phyloP scores from a whole-genome alignment of 2,888 invertebrate genomes.

The Macrosoma leucophasiata region DNA sequence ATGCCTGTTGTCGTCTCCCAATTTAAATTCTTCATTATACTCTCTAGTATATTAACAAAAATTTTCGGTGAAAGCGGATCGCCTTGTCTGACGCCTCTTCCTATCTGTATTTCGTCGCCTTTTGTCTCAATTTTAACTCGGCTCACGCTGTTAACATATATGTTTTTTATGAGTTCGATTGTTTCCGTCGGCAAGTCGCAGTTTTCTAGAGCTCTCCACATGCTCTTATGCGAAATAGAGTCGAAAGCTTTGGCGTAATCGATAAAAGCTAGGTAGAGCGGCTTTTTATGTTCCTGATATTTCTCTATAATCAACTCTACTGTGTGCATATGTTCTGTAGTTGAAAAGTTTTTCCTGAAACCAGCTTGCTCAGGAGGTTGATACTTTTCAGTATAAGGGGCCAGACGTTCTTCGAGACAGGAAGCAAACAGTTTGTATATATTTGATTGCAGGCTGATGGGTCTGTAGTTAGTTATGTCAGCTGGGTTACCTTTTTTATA shows the following conservation, averaged over 20 bases:
- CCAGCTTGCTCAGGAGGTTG: too few relatives aligned
- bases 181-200: not conserved
- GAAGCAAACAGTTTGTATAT: too few relatives aligned
- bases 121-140: conserved; percentile 12
- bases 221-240: conserved; percentile 10
- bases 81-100: conserved; percentile 15
- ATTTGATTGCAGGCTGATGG: too few relatives aligned
- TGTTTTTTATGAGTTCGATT: conserved; percentile 4
- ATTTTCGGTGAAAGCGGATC: conserved; percentile 16
- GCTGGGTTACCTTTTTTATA: too few relatives aligned
- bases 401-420: too few relatives aligned
- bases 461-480: too few relatives aligned
- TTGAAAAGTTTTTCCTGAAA: conserved; percentile 4
- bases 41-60: conserved; percentile 12
- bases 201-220: conserved; percentile 9
- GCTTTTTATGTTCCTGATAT: conserved; percentile 2
- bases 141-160: conserved; percentile 3
- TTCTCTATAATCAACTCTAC: too few relatives aligned
- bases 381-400: too few relatives aligned
- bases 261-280: conserved; percentile 15
- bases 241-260: conserved; percentile 17
- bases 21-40: conserved; percentile 3
- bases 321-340: conserved; percentile 5
- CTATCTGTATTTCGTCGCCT: conserved; percentile 8
- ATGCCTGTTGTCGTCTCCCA: conserved; percentile 11